phyloP scores from a whole-genome alignment of 2,797 vertebrate species.

The Natrix natrix region DNA sequence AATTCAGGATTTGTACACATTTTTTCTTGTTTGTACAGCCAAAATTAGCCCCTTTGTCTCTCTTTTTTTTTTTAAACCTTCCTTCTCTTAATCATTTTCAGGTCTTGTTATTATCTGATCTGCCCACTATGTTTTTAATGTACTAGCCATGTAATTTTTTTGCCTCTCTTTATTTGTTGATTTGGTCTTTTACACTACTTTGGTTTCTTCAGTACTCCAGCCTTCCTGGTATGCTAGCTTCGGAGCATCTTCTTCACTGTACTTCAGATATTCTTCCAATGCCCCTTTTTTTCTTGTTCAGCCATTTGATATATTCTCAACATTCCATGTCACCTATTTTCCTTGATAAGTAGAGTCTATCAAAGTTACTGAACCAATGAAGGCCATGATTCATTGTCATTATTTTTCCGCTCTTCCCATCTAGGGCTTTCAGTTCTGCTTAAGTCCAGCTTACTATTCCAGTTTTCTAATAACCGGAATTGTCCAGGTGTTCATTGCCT shows the following conservation, averaged over 20 bases:
- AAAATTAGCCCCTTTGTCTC: too few relatives aligned
- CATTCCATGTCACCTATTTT: not conserved
- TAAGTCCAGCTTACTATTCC: not conserved
- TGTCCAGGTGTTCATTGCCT: not conserved
- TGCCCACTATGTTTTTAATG: too few relatives aligned
- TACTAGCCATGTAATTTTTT: too few relatives aligned
- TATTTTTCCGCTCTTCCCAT: not conserved
- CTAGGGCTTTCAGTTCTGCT: not conserved
- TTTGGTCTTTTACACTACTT: too few relatives aligned
- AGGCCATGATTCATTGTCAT: not conserved
- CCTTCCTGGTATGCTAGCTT: not conserved
- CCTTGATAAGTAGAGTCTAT: not conserved
- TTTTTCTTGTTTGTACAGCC: not conserved
- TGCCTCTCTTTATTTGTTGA: too few relatives aligned
- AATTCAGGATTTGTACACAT: not conserved
- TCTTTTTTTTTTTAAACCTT: too few relatives aligned
- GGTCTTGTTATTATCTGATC: too few relatives aligned
- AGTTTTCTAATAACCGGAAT: not conserved
- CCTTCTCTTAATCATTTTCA: too few relatives aligned
- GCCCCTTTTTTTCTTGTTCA: not conserved
- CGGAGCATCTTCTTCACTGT: not conserved
- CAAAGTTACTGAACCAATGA: not conserved
- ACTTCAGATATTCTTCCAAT: not conserved
- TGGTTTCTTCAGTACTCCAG: too few relatives aligned
- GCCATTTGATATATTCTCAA: not conserved